Base-by-base conservation (phyloP, 2,888 invertebrate species). In the Cerastis rubricosa region DNA sequence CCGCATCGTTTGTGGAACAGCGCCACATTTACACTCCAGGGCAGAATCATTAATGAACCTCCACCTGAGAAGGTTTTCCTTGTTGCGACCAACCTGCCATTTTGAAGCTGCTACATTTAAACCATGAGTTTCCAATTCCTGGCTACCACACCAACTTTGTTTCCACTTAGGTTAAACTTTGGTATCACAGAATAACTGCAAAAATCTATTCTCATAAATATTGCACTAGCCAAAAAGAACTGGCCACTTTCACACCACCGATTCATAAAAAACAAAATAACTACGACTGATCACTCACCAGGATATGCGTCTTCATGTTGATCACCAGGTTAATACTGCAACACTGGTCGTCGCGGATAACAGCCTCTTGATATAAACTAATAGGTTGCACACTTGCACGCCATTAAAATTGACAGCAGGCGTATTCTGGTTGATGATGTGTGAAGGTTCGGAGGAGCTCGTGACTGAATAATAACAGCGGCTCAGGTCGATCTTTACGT, bases 241-340 rank as follows among this genome's bases (percentile, higher is more conserved):
- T 63, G 40, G 25, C 29, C 64, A 66, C 49, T 78, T 51, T 40
- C 12, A 29, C 66, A 67, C 40, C 19, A 29, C 17, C 14, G 51
- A 25, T 9, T n/a, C 22, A 19, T 29, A 22, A 47, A 73, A 69
- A 57, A 59, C 3, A 69, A 63, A 45, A 6, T 14, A 51, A 35
- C 49, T 71, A 43, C 14, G 3, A 57, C 17, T 45, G 47, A 43
- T 64, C 54, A 94, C 95, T 94, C 81, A 95, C 95, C 91, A 94
- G 78, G 78, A 91, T 76, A 77, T 89, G 87, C 63, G 73, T 43
- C 71, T 83, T 87, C 88, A 88, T 94, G 91, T 87, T 94, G 92
- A 84, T 83, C 78, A 86, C 80, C 84, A 86, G 84, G 80, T 85
- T 81, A 84, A 49, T 82, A 74, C 78, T 63, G 72, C 73, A 76